These are phyloP conservation scores for Sorex araneus DNA, from an alignment of 2,113 vertebrate genomes.

Conservation along the genomic window DNA sequence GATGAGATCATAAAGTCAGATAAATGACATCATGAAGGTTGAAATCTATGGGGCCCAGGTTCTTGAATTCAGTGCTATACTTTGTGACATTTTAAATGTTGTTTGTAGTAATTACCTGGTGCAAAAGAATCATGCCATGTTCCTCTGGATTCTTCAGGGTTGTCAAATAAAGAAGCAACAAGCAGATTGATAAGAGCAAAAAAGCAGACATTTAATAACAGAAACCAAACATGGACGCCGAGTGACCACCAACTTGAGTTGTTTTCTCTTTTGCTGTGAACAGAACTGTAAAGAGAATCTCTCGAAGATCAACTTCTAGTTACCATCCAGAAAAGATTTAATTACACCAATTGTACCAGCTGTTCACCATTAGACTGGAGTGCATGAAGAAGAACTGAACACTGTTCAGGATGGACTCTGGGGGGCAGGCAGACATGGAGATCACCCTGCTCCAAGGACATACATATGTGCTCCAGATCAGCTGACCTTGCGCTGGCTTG, in stretches of 20 bases:
- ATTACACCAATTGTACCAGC: constrained; percentile 96
- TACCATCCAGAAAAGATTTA: constrained; percentile 99
- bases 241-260: not conserved
- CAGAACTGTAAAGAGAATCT: constrained; percentile 94
- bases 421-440: constrained; percentile 98
- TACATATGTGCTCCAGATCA: constrained; percentile 97
- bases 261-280: constrained; percentile 68
- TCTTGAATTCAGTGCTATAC: too few relatives aligned
- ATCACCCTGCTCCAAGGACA: constrained; percentile 99
- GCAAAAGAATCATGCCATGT: too few relatives aligned
- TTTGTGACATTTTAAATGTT: too few relatives aligned
- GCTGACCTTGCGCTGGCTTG: constrained; percentile 97
- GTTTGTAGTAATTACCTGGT: too few relatives aligned
- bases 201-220: too few relatives aligned
- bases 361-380: constrained; percentile 95
- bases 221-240: not conserved
- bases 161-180: too few relatives aligned
- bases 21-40: too few relatives aligned
- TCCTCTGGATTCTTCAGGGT: too few relatives aligned
- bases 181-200: too few relatives aligned
- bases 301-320: constrained; percentile 97
- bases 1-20: too few relatives aligned
- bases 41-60: too few relatives aligned
- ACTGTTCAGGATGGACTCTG: constrained; percentile 98
- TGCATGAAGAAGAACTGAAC: constrained; percentile 99